phyloP scores from a whole-genome alignment of 2,888 invertebrate genomes.

The Atherix ibis region DNA sequence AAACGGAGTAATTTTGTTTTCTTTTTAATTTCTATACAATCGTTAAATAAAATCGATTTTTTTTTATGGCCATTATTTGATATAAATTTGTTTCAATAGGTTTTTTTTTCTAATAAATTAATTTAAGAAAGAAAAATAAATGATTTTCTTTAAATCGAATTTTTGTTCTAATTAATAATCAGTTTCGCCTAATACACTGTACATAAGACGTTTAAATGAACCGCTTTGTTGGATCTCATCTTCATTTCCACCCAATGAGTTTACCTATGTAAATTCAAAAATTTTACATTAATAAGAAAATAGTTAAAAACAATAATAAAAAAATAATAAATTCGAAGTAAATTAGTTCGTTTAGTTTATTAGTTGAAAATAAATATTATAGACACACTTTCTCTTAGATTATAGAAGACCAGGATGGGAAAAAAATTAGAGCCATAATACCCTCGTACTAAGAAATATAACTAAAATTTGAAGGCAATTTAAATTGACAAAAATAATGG shows the following conservation, averaged over 20 bases:
- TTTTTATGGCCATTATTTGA: not conserved
- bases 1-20: not conserved
- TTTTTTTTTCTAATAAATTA: constrained; percentile 1
- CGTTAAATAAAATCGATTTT: not conserved
- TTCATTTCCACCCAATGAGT: constrained; percentile 48
- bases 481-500: too few relatives aligned
- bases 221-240: constrained; percentile 82
- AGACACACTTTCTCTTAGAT: too few relatives aligned
- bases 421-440: too few relatives aligned
- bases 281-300: not conserved
- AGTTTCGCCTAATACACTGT: constrained; percentile 70
- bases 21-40: not conserved
- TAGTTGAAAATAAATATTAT: too few relatives aligned
- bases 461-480: too few relatives aligned
- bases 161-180: constrained; percentile 34
- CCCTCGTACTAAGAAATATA: too few relatives aligned
- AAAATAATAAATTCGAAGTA: not conserved
- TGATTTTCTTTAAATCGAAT: not conserved
- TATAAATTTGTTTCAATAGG: not conserved
- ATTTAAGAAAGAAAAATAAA: too few relatives aligned
- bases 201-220: constrained; percentile 85
- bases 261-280: constrained; percentile 30
- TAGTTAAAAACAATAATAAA: not conserved
- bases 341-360: not conserved
- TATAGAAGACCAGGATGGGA: too few relatives aligned